These are phyloP conservation scores for Lepus europaeus DNA, from an alignment of 2,113 vertebrate genomes.

Conservation along the genomic window DNA sequence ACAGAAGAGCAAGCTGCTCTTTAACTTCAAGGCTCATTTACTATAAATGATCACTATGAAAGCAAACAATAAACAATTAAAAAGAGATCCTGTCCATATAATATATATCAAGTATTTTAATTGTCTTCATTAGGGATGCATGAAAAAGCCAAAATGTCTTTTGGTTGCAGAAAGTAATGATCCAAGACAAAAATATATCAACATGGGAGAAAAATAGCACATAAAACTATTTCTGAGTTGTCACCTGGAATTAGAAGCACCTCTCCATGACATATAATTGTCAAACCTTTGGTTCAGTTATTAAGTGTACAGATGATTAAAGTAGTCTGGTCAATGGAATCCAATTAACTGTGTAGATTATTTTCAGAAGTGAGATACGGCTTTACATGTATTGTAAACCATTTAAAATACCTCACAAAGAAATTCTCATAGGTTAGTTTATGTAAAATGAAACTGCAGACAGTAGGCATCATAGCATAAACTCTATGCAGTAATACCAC, in stretches of 20 bases:
- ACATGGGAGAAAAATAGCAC: slow-evolving; percentile 60
- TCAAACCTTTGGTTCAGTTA: slow-evolving; percentile 62
- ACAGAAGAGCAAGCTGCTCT: slow-evolving; percentile 65
- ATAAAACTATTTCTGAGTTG: slow-evolving; percentile 70
- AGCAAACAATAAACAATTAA: slow-evolving; percentile 83
- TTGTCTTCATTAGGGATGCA: slow-evolving; percentile 82
- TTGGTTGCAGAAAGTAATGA: slow-evolving; percentile 78
- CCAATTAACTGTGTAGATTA: slow-evolving; percentile 64
- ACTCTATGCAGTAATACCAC: background rate
- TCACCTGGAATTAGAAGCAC: slow-evolving; percentile 76
- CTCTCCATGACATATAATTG: slow-evolving; percentile 64
- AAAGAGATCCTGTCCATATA: slow-evolving; percentile 65
- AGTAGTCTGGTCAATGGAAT: slow-evolving; percentile 52
- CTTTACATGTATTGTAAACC: slow-evolving; percentile 6
- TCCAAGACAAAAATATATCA: slow-evolving; percentile 77
- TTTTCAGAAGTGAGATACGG: slow-evolving; percentile 43
- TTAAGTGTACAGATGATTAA: slow-evolving; percentile 70
- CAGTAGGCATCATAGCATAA: background rate
- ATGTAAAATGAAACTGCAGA: slow-evolving; percentile 27
- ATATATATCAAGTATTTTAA: slow-evolving; percentile 77
- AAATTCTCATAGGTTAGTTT: background rate
- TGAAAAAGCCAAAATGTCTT: slow-evolving; percentile 76
- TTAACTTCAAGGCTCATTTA: slow-evolving; percentile 82
- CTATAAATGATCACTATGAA: slow-evolving; percentile 76
- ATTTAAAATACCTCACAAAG: slow-evolving; percentile 18